phyloP scores from a whole-genome alignment of 1,140 invertebrate genomes.

The Liolophura sinensis region DNA sequence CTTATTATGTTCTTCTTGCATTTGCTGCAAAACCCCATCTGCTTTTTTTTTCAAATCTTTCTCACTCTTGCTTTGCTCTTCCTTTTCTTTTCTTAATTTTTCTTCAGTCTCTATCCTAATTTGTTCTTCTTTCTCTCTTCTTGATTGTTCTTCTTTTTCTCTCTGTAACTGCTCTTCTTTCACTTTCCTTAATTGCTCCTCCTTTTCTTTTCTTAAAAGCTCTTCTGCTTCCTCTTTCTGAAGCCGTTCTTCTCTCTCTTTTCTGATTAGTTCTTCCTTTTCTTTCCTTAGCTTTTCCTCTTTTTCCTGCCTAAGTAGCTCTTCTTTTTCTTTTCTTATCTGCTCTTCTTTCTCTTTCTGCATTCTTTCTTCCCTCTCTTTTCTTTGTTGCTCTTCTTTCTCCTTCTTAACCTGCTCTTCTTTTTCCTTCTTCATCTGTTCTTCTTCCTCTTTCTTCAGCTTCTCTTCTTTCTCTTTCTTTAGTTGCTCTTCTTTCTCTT shows the following conservation, averaged over 20 bases:
- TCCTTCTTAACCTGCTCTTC: conserved; percentile 18
- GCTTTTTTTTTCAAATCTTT: conserved; percentile 1
- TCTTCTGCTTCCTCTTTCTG: conserved; percentile 4
- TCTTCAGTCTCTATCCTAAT: neutral
- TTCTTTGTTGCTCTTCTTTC: conserved; percentile 17
- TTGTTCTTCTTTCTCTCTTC: neutral
- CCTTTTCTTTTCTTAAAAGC: neutral
- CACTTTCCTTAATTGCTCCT: neutral
- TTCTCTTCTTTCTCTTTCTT: conserved; percentile 14
- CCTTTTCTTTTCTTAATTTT: neutral
- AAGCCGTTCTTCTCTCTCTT: neutral
- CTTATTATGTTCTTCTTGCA: neutral
- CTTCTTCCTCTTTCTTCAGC: conserved; percentile 5
- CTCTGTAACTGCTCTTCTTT: neutral
- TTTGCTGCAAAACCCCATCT: neutral
- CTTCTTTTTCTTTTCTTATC: conserved; percentile 13
- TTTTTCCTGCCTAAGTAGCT: too few species aligned
- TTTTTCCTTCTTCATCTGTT: conserved; percentile 12
- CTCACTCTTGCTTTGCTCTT: neutral
- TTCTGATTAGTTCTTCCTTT: neutral
- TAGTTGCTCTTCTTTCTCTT: conserved; percentile 17
- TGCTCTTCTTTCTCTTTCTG: conserved; percentile 13
- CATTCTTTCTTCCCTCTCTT: conserved; percentile 15
- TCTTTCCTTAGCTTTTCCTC: conserved; percentile 13
- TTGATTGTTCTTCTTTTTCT: conserved; percentile 2